These are phyloP conservation scores for Eclectus roratus DNA, from an alignment of 2,113 vertebrate genomes.

Conservation along the genomic window DNA sequence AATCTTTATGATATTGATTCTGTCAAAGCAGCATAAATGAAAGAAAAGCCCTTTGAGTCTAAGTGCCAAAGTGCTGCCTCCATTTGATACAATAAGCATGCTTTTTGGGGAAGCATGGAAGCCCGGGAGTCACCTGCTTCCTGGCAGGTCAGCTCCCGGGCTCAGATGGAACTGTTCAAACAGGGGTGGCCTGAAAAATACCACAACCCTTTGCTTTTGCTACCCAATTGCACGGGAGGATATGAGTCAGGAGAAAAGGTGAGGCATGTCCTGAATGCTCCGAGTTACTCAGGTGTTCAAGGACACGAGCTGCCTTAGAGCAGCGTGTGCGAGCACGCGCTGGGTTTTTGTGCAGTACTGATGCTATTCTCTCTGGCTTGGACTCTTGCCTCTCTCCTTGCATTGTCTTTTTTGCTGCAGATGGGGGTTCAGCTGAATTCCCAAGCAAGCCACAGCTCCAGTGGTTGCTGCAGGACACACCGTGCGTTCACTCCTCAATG, in stretches of 20 bases:
- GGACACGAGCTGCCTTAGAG: neutral
- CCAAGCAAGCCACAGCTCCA: neutral
- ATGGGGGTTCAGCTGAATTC: neutral
- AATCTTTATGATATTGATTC: neutral
- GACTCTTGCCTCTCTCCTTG: neutral
- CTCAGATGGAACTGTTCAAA: neutral
- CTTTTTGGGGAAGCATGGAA: neutral
- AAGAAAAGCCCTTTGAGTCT: neutral
- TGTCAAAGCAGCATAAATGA: neutral
- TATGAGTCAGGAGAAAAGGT: neutral
- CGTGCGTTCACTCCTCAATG: fast-evolving
- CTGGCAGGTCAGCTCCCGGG: neutral
- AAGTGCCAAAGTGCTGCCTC: neutral
- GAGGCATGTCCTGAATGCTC: neutral
- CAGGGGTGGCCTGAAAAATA: neutral
- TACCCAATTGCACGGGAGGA: neutral
- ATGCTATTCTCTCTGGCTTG: neutral
- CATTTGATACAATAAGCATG: neutral
- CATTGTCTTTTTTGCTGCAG: neutral
- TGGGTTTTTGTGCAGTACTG: neutral
- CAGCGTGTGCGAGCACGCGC: fast-evolving
- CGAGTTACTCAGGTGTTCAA: neutral
- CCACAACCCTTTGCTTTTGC: neutral
- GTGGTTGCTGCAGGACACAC: neutral
- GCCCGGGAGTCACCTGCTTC: neutral